phyloP scores from a whole-genome alignment of 1,140 invertebrate species.

The Archivesica marissinica region DNA sequence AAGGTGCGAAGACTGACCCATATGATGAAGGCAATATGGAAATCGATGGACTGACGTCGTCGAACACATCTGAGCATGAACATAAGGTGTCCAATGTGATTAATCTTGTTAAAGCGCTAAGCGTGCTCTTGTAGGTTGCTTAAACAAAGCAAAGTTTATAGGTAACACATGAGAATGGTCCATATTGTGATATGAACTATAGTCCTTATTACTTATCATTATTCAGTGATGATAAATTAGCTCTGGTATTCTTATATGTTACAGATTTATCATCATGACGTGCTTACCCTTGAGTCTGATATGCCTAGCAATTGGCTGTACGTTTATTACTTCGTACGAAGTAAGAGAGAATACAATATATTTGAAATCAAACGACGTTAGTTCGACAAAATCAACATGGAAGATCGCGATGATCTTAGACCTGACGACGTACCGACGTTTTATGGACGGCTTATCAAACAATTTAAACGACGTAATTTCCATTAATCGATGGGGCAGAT shows the following conservation, averaged over 20 bases:
- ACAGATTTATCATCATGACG: no score
- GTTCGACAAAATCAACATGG: background rate
- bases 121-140: background rate
- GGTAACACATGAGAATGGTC: background rate
- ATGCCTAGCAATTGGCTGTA: background rate
- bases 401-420: background rate
- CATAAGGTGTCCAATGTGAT: no score
- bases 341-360: background rate
- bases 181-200: no score
- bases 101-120: background rate
- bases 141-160: background rate
- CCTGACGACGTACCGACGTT: background rate
- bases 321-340: background rate
- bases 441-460: background rate
- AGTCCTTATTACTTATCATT: no score
- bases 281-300: background rate
- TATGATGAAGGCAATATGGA: constrained; percentile 33
- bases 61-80: no score
- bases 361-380: background rate
- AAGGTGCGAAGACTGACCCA: no score
- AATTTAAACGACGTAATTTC: background rate
- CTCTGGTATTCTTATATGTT: no score
- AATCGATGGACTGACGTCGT: background rate
- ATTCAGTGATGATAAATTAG: no score
- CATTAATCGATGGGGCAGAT: no score